Evolutionary conservation across 2,113 vertebrate genomes (phyloP), one percentile per base, ranked within the genome.

Genomic region (Notarius lentiginosus): DNA sequence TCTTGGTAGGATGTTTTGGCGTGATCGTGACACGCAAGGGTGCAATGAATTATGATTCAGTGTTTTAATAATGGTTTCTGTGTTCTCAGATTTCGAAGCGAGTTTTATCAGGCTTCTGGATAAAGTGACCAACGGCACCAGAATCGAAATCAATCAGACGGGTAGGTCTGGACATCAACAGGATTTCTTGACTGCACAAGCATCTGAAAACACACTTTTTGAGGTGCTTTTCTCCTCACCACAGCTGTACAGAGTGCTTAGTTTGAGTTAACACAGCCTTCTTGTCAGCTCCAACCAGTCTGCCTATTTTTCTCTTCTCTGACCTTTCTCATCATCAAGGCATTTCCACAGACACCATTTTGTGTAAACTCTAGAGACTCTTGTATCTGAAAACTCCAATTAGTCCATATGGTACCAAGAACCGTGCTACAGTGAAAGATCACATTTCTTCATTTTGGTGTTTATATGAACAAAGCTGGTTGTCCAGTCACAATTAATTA

Each of bases 101-200:
- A 99, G 98, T 89, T 98, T 99, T 91, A 97, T 99, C 91, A 94
- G 98, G 55, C 93, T 99, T 1, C 92, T 99, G 85, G 98, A 99
- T 92, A 99, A 99, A 95, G 94, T 99, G 90, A 99, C 98, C 55
- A 99, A 99, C 86, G 98, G 98, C 84, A 96, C 97, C 92, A 95
- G 94, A 84, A 98, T 99, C 91, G 98, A 99, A 93, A 99, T 99
- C 90, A 99, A 99, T 86, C 97, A 99, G 92, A 99, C 98, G 91
- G 98, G 98, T 99, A 90, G 4, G 60, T 61, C 30, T 30, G 17
- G n/a, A 72, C 18, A 2, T 61, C 18, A 34, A 3, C 47, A 12
- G 12, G 56, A 12, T n/a, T 55, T 68, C 5, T 27, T n/a, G 72
- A 2, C 15, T 53, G 12, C 4, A 27, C 41, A 41, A 4, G 41